These are phyloP conservation scores for Carpatolechia fugitivella DNA, from an alignment of 2,888 invertebrate species.

Conservation along the genomic window DNA sequence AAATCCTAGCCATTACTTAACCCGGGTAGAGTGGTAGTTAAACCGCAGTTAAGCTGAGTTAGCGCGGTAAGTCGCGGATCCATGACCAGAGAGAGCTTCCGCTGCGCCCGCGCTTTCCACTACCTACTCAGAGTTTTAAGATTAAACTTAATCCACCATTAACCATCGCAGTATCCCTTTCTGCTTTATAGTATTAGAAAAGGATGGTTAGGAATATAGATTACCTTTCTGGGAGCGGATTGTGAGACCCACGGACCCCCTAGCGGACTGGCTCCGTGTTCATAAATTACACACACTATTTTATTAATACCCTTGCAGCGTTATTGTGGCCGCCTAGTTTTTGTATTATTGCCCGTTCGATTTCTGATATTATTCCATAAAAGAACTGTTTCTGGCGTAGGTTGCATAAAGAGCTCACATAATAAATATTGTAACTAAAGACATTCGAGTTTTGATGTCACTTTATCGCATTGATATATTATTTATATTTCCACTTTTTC, in stretches of 20 bases:
- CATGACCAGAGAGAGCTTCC: conserved; percentile 44
- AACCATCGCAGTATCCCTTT: background rate
- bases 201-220: background rate
- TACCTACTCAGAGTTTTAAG: conserved; percentile 1
- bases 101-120: conserved; percentile 42
- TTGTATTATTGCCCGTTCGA: background rate
- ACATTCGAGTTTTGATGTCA: background rate
- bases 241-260: conserved; percentile 7
- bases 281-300: conserved; percentile 16
- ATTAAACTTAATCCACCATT: background rate
- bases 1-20: conserved; percentile 46
- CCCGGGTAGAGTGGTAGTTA: conserved; percentile 40
- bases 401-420: background rate
- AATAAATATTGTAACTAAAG: background rate
- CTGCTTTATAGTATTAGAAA: background rate
- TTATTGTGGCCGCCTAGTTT: background rate
- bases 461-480: background rate
- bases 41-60: conserved; percentile 27
- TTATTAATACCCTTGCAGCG: conserved; percentile 4
- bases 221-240: background rate
- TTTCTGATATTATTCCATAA: background rate
- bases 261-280: background rate
- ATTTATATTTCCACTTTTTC: background rate
- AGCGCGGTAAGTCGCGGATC: conserved; percentile 42
- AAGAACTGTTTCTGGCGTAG: background rate